A percentile compares a stretch with the other conserved stretches of the same genome.
Conservation (phyloP, 2,113 vertebrate genomes). For the Actenoides hombroni region DNA sequence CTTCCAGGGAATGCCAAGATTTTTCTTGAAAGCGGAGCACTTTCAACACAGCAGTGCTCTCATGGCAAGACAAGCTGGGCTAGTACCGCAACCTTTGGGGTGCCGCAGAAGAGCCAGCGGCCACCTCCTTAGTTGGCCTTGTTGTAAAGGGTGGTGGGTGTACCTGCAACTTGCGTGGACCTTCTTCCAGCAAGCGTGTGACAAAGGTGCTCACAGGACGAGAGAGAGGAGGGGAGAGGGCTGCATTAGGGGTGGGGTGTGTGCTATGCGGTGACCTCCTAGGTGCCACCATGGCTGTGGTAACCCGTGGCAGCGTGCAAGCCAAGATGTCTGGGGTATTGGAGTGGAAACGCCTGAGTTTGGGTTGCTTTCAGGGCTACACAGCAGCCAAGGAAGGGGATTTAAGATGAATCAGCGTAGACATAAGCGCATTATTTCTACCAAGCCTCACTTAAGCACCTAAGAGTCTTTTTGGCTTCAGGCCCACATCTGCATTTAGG, state of each 20-base stretch:
- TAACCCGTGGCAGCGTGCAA: neutral
- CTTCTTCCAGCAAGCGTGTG: neutral
- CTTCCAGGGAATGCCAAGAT: neutral
- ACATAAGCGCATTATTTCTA: neutral
- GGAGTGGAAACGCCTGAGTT: neutral
- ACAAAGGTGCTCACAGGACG: neutral
- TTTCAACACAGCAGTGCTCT: neutral
- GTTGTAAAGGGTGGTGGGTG: neutral
- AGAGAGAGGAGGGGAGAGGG: neutral
- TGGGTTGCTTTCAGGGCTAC: neutral
- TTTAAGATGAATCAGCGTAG: neutral
- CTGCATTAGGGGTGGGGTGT: accelerated
- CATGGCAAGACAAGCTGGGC: neutral
- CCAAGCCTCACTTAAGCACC: neutral
- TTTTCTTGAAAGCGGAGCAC: neutral
- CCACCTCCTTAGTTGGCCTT: neutral
- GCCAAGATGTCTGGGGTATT: accelerated
- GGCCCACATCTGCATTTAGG: neutral
- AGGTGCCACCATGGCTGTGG: accelerated
- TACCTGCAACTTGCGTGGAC: neutral
- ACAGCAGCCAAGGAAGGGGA: neutral
- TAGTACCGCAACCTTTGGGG: accelerated
- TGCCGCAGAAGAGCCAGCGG: neutral
- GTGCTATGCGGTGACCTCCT: accelerated
- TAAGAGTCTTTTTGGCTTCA: neutral